Conservation (phyloP, 1,140 invertebrate species). For the Neomicropteryx cornuta region DNA sequence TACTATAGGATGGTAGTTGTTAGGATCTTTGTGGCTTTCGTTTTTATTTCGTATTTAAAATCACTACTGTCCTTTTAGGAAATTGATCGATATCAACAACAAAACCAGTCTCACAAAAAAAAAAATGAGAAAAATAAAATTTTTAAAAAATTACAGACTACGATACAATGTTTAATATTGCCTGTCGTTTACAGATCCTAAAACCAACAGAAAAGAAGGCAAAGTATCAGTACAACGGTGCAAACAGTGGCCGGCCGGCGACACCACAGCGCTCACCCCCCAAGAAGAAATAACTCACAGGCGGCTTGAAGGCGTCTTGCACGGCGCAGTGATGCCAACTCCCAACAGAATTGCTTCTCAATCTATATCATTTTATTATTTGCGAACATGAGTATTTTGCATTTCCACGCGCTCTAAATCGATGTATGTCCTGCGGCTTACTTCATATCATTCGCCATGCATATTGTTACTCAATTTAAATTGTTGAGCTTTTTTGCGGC, state of each 20-base stretch:
- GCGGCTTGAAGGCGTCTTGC: constrained; percentile 18
- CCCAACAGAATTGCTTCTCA: background rate
- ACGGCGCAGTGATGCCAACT: background rate
- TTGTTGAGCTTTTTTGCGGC: too few species aligned
- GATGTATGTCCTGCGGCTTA: too few species aligned
- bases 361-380: too few species aligned
- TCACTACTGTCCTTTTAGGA: too few species aligned
- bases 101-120: too few species aligned
- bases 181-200: constrained; percentile 81
- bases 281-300: constrained; percentile 66
- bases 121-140: constrained; percentile 1
- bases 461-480: too few species aligned
- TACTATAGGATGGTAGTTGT: too few species aligned
- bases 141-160: background rate
- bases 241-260: constrained; percentile 68
- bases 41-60: background rate
- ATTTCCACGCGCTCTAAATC: too few species aligned
- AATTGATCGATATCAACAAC: too few species aligned
- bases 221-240: constrained; percentile 92
- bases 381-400: too few species aligned
- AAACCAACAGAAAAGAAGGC: constrained; percentile 99
- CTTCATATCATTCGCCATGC: too few species aligned
- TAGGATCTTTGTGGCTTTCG: background rate
- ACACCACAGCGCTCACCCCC: constrained; percentile 79
- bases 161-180: too few species aligned